phyloP scores from a whole-genome alignment of 2,888 invertebrate genomes.

The Drosophila helvetica region DNA sequence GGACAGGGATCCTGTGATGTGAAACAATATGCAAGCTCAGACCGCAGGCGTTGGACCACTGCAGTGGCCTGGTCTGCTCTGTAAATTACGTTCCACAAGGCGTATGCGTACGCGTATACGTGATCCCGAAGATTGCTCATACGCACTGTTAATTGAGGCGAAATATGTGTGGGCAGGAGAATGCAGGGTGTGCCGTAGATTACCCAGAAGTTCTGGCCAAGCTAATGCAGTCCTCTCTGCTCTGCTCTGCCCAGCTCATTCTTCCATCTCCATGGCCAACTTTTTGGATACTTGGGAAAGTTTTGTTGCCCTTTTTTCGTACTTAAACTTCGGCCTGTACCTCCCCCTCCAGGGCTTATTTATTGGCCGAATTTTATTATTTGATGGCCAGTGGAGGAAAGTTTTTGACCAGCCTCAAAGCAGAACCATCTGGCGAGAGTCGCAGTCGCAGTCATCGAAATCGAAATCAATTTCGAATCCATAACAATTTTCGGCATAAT shows the following conservation, averaged over 20 bases:
- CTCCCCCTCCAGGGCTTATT: conserved; percentile 51
- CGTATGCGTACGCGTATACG: neutral
- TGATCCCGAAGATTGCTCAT: neutral
- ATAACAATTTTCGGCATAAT: conserved; percentile 56
- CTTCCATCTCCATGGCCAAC: conserved; percentile 58
- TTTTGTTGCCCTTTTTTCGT: conserved; percentile 41
- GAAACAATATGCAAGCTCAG: conserved; percentile 56
- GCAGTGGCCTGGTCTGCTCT: conserved; percentile 18
- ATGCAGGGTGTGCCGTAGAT: neutral
- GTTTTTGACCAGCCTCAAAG: conserved; percentile 38
- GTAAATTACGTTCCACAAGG: neutral
- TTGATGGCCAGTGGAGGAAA: conserved; percentile 44
- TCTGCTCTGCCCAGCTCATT: conserved; percentile 20
- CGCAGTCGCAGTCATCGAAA: conserved; percentile 11
- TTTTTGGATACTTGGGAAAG: conserved; percentile 59
- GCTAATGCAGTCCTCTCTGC: neutral
- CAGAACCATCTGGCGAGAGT: conserved; percentile 7
- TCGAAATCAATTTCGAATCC: conserved; percentile 65
- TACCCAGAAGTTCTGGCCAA: neutral
- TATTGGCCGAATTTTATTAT: conserved; percentile 78
- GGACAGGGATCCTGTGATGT: conserved; percentile 34
- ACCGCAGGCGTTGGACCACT: conserved; percentile 42
- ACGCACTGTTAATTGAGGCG: conserved; percentile 2
- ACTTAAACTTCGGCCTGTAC: conserved; percentile 21
- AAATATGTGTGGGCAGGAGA: neutral